These are phyloP conservation scores for Phacellophora camtschatica DNA, from an alignment of 30 jellyfish, hydroid and myxozoan genomes.

Conservation along the genomic window DNA sequence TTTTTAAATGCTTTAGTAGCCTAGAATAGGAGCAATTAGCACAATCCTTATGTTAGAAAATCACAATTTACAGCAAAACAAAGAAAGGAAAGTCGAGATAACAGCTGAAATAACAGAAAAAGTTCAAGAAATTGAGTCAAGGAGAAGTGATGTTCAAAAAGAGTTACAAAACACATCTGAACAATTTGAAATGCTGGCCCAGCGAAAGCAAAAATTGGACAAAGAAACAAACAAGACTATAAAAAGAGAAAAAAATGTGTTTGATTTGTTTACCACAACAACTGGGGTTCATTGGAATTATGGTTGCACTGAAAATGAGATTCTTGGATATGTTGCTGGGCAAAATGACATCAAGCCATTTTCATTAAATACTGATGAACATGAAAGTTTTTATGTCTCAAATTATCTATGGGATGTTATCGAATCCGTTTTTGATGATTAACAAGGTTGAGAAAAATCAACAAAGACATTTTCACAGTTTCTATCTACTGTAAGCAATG, in stretches of 20 bases:
- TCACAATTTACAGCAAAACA: not conserved
- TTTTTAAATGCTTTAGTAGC: too few relatives aligned
- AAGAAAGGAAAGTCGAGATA: not conserved
- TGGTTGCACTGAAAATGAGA: constrained; percentile 50
- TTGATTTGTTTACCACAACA: constrained; percentile 42
- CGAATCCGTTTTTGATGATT: constrained; percentile 19
- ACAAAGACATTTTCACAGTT: too few relatives aligned
- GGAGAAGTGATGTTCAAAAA: not conserved
- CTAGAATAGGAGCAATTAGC: too few relatives aligned
- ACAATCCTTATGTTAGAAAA: too few relatives aligned
- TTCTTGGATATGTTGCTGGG: constrained; percentile 69
- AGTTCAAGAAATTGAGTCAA: not conserved
- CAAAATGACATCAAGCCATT: constrained; percentile 64
- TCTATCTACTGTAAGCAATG: too few relatives aligned
- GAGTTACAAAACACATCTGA: not conserved
- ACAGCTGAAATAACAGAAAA: not conserved
- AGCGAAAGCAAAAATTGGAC: constrained; percentile 7
- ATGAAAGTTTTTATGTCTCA: constrained; percentile 41
- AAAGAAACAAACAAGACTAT: constrained; percentile 3
- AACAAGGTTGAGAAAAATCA: too few relatives aligned
- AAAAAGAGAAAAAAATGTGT: constrained; percentile 31
- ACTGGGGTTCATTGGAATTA: constrained; percentile 82
- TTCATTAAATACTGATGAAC: constrained; percentile 42
- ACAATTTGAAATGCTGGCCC: constrained; percentile 1
- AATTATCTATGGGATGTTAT: constrained; percentile 82